Evolutionary conservation across 2,797 vertebrate genomes (phyloP).

Genomic region (Tragelaphus eurycerus): DNA sequence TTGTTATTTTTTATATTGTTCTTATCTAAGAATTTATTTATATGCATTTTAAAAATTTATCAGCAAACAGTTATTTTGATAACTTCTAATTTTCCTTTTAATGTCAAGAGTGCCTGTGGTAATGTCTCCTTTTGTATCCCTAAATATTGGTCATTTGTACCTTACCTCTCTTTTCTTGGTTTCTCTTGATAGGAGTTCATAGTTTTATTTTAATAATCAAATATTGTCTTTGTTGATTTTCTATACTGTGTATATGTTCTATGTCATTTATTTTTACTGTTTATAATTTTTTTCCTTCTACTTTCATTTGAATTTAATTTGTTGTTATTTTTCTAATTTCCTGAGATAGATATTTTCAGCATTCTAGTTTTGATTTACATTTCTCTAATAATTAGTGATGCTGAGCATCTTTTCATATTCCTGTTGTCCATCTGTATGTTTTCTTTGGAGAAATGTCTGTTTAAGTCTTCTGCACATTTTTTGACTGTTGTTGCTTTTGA

Average conservation of each 20-base stretch:
- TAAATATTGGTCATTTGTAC: background rate
- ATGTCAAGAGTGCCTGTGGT: background rate
- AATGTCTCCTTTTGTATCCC: background rate
- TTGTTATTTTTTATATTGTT: background rate
- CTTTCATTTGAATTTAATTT: slow-evolving; percentile 13
- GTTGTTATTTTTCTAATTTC: background rate
- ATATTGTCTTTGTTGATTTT: background rate
- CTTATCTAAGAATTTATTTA: background rate
- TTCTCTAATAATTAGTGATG: background rate
- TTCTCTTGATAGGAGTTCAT: background rate
- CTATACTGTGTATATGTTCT: background rate
- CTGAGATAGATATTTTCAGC: background rate
- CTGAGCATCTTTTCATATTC: background rate
- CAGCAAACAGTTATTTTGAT: background rate
- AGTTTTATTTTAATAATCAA: background rate
- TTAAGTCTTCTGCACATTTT: background rate
- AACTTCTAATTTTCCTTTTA: background rate
- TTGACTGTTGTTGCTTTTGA: background rate
- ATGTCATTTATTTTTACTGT: background rate
- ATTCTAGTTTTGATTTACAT: background rate
- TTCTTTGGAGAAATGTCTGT: background rate
- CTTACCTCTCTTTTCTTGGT: background rate
- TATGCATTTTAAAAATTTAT: background rate
- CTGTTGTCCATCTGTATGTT: background rate
- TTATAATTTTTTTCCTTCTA: background rate